Base-by-base conservation (phyloP, 2,888 invertebrate genomes). In the Leptarthrus brevirostris region DNA sequence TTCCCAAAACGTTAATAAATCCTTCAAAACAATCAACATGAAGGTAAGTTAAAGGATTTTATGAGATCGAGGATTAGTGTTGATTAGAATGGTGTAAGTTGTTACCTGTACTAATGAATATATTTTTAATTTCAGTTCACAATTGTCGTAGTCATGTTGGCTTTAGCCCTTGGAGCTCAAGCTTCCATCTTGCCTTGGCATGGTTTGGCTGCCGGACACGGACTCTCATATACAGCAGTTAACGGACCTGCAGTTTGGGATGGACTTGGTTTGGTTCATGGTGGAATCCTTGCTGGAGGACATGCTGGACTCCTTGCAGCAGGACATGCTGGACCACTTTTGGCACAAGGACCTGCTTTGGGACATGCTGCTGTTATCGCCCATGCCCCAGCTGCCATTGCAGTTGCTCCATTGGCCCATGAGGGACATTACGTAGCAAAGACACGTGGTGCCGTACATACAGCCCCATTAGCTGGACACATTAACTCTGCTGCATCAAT, bases 391-490 rank as follows among this genome's bases (percentile, higher is more conserved):
- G 83, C 86, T 83, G 79, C 86, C 82, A 79, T 84, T 80, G 16
- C 82, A 82, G 80, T 82, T 80, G 77, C 82, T 80, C 82, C 69
- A 12, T 34, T 86, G 82, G 79, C 86, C 76, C 81, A 81, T 78
- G 81, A 81, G 76, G 83, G 83, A 74, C 81, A 80, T 56, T 84
- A 84, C 76, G 82, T 84, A 3, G 84, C 84, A 74, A 81, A 84
- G 78, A 84, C 83, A 34, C 84, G 83, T 78, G 84, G 84, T 75
- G 84, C 84, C 74, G 80, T 84, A 47, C 84, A 84, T 74, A 81
- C 83, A 52, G 84, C 84, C 61, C 84, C 84, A 66, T 79, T 84
- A 56, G 81, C 84, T 70, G 84, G 84, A 74, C 84, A 84, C 77
- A 79, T 82, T 74, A 81, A 81, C 75, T 84, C 84, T 0, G 84